Conservation (phyloP, 2,888 invertebrate species). For the Sphaeridia pumilis region DNA sequence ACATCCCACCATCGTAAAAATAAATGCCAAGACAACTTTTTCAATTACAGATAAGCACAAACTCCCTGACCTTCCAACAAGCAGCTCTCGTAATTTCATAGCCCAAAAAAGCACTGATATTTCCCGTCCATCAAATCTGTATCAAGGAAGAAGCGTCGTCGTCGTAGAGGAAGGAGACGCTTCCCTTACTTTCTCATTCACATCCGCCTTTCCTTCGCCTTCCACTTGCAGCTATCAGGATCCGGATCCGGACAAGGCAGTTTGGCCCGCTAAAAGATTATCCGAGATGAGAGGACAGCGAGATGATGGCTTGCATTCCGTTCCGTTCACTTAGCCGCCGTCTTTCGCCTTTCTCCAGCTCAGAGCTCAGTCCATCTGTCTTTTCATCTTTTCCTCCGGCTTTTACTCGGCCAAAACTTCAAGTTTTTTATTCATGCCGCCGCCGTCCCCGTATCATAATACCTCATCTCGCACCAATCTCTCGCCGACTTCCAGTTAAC, state of each 20-base stretch:
- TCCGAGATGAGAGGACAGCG: slow-evolving; percentile 16
- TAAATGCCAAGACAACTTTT: slow-evolving; percentile 17
- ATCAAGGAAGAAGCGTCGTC: neutral
- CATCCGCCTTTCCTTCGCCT: too few relatives aligned
- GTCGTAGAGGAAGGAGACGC: neutral
- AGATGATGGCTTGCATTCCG: neutral
- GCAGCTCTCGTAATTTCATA: too few relatives aligned
- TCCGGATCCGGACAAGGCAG: neutral
- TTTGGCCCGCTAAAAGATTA: slow-evolving; percentile 13
- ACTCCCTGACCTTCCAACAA: too few relatives aligned
- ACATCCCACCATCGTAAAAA: slow-evolving; percentile 9
- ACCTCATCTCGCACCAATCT: too few relatives aligned
- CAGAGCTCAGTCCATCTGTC: neutral
- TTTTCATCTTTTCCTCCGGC: neutral
- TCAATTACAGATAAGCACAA: slow-evolving; percentile 20
- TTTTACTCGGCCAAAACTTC: too few relatives aligned
- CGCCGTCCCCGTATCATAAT: too few relatives aligned
- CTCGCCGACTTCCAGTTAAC: too few relatives aligned
- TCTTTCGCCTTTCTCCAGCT: too few relatives aligned
- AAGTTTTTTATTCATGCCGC: neutral
- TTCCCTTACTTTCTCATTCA: too few relatives aligned
- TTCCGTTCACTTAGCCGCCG: neutral
- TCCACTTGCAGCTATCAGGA: neutral
- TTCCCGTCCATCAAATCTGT: neutral
- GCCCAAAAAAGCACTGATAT: too few relatives aligned